phyloP scores from a whole-genome alignment of 2,888 invertebrate species.

The Linnaemya tessellans region DNA sequence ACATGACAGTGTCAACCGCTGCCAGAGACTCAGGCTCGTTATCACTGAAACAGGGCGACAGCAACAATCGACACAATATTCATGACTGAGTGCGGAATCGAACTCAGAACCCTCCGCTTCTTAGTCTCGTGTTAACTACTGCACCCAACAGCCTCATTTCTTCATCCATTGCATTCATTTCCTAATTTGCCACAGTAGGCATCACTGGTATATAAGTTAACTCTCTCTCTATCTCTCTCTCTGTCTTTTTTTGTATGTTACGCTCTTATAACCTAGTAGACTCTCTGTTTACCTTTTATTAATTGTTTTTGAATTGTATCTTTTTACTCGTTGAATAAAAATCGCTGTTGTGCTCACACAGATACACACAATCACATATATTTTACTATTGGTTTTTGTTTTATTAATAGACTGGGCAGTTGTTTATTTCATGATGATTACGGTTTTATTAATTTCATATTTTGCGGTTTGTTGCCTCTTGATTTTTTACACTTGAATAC shows the following conservation, averaged over 20 bases:
- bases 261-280: background rate
- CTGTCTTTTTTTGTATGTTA: too few species aligned
- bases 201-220: background rate
- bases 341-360: background rate
- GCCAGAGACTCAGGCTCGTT: too few species aligned
- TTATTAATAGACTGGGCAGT: constrained; percentile 29
- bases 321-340: too few species aligned
- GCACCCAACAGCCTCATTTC: too few species aligned
- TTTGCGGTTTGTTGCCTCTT: constrained; percentile 69
- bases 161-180: too few species aligned
- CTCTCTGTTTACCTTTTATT: constrained; percentile 65
- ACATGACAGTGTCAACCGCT: too few species aligned
- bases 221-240: background rate
- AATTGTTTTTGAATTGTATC: constrained; percentile 15
- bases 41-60: too few species aligned
- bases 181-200: background rate
- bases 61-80: too few species aligned
- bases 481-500: constrained; percentile 63
- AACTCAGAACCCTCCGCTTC: too few species aligned
- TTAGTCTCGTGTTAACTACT: too few species aligned
- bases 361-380: background rate
- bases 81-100: too few species aligned
- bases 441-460: constrained; percentile 64
- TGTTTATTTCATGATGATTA: constrained; percentile 53
- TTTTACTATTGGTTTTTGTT: background rate